A percentile compares a stretch with the other conserved stretches of the same genome.
Evolutionary conservation across 2,888 invertebrate species (phyloP).

Genomic region (Automeris io): DNA sequence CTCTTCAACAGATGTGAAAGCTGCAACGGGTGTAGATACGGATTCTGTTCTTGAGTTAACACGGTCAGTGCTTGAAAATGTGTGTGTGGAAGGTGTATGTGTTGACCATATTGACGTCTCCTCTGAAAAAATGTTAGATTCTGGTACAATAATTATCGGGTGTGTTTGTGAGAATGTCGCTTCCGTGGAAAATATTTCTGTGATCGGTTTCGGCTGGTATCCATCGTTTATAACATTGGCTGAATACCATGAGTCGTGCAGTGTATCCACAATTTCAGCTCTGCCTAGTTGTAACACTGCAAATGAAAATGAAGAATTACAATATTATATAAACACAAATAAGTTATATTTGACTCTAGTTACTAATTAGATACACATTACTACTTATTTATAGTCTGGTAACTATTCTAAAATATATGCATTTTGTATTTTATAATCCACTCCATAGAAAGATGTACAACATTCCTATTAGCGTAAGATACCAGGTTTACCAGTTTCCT

Average conservation of each 20-base stretch:
- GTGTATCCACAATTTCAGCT: slow-evolving; percentile 46
- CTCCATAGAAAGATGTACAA: too few relatives aligned
- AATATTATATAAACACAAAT: too few relatives aligned
- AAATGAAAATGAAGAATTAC: slow-evolving; percentile 30
- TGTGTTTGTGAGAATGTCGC: slow-evolving; percentile 41
- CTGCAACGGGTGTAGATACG: slow-evolving; percentile 14
- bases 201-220: slow-evolving; percentile 56
- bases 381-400: too few relatives aligned
- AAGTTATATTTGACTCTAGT: too few relatives aligned
- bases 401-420: too few relatives aligned
- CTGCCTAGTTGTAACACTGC: slow-evolving; percentile 67
- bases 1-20: slow-evolving; percentile 1
- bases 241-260: slow-evolving; percentile 55
- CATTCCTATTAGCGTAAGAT: too few relatives aligned
- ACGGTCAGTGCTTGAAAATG: slow-evolving; percentile 9
- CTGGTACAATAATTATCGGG: slow-evolving; percentile 35
- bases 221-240: slow-evolving; percentile 60
- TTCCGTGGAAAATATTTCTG: slow-evolving; percentile 57
- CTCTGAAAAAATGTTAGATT: slow-evolving; percentile 15
- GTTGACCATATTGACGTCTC: slow-evolving; percentile 21
- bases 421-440: too few relatives aligned
- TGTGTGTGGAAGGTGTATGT: slow-evolving; percentile 18
- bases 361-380: too few relatives aligned
- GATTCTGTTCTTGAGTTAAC: slow-evolving; percentile 10
- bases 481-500: too few relatives aligned